Percentiles rank a stretch among this genome's conserved stretches.
These are phyloP conservation scores for Pheosia tremula DNA, from an alignment of 2,888 invertebrate species.

Conservation along the genomic window DNA sequence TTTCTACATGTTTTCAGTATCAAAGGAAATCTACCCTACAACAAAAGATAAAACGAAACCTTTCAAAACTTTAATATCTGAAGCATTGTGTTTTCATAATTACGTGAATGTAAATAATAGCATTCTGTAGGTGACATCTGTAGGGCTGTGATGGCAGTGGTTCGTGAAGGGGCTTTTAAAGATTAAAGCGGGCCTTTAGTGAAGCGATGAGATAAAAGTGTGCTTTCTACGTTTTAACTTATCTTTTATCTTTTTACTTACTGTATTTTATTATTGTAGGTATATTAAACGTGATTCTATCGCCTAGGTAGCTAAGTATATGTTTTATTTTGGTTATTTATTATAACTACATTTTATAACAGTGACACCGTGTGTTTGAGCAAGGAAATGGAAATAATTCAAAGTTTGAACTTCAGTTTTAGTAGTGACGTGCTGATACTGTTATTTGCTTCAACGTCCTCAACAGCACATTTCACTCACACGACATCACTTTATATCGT, in stretches of 20 bases:
- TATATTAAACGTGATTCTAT: too few species aligned
- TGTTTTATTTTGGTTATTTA: too few species aligned
- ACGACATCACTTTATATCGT: too few species aligned
- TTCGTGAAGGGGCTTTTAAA: slow-evolving; percentile 35
- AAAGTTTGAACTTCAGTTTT: too few species aligned
- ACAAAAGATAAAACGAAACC: neutral
- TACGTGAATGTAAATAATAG: slow-evolving; percentile 23
- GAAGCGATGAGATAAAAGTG: slow-evolving; percentile 32
- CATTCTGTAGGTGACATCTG: slow-evolving; percentile 34
- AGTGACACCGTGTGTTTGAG: too few species aligned
- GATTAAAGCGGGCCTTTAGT: slow-evolving; percentile 49
- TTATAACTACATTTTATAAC: too few species aligned
- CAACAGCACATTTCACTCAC: too few species aligned
- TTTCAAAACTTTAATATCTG: slow-evolving; percentile 1
- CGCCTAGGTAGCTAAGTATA: too few species aligned
- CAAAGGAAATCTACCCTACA: neutral
- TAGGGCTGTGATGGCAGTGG: slow-evolving; percentile 23
- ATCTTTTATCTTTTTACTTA: slow-evolving; percentile 20
- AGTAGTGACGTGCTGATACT: too few species aligned
- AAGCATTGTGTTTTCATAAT: slow-evolving; percentile 8
- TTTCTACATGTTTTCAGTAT: neutral
- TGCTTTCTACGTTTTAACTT: slow-evolving; percentile 27
- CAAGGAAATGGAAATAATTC: too few species aligned
- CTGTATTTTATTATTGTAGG: neutral
- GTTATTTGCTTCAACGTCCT: too few species aligned